Percentiles rank a stretch among this genome's conserved stretches.
Conservation (phyloP, 2,113 vertebrate species). For the Calypte anna region DNA sequence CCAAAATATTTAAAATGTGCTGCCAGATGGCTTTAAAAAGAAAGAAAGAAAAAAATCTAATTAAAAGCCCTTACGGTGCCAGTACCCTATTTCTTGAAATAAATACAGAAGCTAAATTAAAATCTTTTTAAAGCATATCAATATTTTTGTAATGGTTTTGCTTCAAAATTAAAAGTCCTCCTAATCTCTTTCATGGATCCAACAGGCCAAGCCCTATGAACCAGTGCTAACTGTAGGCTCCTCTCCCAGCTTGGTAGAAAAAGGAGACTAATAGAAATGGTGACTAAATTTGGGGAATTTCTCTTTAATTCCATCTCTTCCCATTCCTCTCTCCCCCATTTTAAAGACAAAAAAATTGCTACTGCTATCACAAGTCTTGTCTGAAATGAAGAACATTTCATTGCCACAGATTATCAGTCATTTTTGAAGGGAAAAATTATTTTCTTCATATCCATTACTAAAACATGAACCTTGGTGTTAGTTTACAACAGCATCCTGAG, state of each 20-base stretch:
- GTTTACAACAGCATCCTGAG: not conserved
- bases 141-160: not conserved
- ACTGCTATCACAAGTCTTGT: not conserved
- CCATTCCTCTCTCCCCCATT: not conserved
- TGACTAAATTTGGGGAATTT: not conserved
- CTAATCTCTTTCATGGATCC: not conserved
- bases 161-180: not conserved
- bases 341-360: not conserved
- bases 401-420: not conserved
- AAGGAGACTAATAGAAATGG: not conserved
- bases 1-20: not conserved
- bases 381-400: not conserved
- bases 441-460: not conserved
- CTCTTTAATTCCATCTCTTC: not conserved
- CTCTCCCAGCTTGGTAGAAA: accelerated
- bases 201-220: not conserved
- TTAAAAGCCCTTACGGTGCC: slow-evolving; percentile 35
- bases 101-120: not conserved
- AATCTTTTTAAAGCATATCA: not conserved
- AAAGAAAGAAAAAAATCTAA: not conserved
- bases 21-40: slow-evolving; percentile 51
- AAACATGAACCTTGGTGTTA: not conserved
- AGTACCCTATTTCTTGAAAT: not conserved
- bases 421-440: not conserved
- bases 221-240: not conserved